These are phyloP conservation scores for Pyrgus malvae DNA, from an alignment of 2,888 invertebrate genomes.

Conservation along the genomic window DNA sequence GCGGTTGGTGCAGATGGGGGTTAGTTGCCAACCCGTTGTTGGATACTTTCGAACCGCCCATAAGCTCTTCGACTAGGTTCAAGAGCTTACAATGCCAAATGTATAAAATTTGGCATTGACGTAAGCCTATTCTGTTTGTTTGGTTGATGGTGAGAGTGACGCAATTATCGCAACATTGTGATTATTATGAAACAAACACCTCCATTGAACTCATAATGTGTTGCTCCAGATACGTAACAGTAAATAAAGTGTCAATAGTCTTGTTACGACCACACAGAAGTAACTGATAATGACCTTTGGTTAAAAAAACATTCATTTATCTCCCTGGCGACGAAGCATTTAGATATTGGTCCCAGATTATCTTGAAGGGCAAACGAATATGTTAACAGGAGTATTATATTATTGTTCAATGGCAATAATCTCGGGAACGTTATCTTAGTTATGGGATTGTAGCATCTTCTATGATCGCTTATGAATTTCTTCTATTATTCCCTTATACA, in stretches of 20 bases:
- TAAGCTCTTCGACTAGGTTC: no score
- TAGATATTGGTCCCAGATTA: constrained; percentile 6
- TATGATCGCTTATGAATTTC: no score
- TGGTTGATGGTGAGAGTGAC: neutral
- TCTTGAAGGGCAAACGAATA: constrained; percentile 12
- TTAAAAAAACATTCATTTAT: constrained; percentile 11
- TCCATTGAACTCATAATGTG: constrained; percentile 28
- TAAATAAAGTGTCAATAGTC: constrained; percentile 27
- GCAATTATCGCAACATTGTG: constrained; percentile 17
- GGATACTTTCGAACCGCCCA: no score
- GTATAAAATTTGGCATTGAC: constrained; percentile 8
- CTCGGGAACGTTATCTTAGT: neutral
- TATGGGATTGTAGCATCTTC: neutral
- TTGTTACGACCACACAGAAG: constrained; percentile 17
- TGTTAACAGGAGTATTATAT: neutral
- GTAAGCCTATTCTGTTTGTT: neutral
- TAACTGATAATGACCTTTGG: constrained; percentile 25
- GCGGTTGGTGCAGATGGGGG: no score
- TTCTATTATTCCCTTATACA: no score
- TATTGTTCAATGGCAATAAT: neutral
- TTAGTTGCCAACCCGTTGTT: no score
- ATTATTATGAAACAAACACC: constrained; percentile 42
- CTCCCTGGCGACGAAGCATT: constrained; percentile 4
- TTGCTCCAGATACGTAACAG: constrained; percentile 3
- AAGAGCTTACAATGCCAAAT: no score